Conservation (phyloP, 2,797 vertebrate genomes). For the Lophius americanus region DNA sequence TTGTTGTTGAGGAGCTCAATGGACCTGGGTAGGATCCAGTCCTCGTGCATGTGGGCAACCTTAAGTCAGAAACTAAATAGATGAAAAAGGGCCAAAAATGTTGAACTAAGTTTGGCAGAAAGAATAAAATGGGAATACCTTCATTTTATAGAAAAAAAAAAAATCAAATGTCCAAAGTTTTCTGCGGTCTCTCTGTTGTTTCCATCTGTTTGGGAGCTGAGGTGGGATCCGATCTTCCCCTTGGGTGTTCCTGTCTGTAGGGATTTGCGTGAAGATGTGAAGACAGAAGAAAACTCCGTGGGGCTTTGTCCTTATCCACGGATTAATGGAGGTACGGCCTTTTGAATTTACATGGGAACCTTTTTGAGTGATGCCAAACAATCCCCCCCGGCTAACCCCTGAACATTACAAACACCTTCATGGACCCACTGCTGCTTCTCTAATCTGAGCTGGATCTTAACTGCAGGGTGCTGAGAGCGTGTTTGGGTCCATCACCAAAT, state of each 20-base stretch:
- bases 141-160: too few species aligned
- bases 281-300: conserved; percentile 42
- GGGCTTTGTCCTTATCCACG: conserved; percentile 68
- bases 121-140: too few species aligned
- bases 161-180: too few species aligned
- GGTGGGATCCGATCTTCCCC: conserved; percentile 37
- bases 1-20: too few species aligned
- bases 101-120: too few species aligned
- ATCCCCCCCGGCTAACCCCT: neutral
- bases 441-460: neutral
- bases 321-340: conserved; percentile 68
- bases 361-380: conserved; percentile 47
- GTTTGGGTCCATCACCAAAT: too few species aligned
- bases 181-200: too few species aligned
- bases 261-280: conserved; percentile 51
- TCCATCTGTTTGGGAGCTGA: conserved; percentile 4
- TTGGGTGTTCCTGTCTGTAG: conserved; percentile 51
- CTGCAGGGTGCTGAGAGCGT: neutral
- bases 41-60: too few species aligned
- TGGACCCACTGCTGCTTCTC: neutral
- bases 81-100: too few species aligned
- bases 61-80: too few species aligned
- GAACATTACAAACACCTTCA: neutral
- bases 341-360: conserved; percentile 66
- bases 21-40: too few species aligned